Conservation (phyloP, 2,113 vertebrate species). For the Siphamia tubifer region DNA sequence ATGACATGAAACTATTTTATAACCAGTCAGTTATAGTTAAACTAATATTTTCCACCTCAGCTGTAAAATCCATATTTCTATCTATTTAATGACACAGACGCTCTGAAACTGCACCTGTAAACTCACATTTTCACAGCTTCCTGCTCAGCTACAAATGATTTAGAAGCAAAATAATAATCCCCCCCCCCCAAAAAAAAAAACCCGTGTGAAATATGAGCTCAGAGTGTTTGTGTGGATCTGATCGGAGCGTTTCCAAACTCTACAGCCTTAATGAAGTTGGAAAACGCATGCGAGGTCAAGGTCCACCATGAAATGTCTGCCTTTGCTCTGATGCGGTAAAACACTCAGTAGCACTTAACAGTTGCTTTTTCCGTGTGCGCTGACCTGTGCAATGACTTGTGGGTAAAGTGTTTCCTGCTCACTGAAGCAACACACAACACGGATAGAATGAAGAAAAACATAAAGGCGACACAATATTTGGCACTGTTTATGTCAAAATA, state of each 20-base stretch:
- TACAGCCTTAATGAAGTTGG: neutral
- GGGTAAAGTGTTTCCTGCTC: conserved; percentile 1
- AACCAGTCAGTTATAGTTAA: too few relatives aligned
- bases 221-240: too few relatives aligned
- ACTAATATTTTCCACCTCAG: neutral
- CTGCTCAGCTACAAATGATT: neutral
- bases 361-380: neutral
- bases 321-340: neutral
- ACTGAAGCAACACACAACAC: neutral
- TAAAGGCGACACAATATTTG: neutral
- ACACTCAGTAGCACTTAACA: conserved; percentile 6
- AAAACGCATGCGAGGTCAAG: too few relatives aligned
- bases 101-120: neutral
- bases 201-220: too few relatives aligned
- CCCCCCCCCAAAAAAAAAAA: too few relatives aligned
- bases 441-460: neutral
- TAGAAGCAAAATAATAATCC: too few relatives aligned
- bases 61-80: conserved; percentile 3
- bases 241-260: too few relatives aligned
- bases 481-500: neutral
- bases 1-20: too few relatives aligned
- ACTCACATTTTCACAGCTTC: neutral
- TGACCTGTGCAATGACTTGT: neutral
- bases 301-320: neutral
- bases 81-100: neutral